These are phyloP conservation scores for Rhinogobio ventralis DNA, from an alignment of 2,797 vertebrate genomes.

Conservation along the genomic window DNA sequence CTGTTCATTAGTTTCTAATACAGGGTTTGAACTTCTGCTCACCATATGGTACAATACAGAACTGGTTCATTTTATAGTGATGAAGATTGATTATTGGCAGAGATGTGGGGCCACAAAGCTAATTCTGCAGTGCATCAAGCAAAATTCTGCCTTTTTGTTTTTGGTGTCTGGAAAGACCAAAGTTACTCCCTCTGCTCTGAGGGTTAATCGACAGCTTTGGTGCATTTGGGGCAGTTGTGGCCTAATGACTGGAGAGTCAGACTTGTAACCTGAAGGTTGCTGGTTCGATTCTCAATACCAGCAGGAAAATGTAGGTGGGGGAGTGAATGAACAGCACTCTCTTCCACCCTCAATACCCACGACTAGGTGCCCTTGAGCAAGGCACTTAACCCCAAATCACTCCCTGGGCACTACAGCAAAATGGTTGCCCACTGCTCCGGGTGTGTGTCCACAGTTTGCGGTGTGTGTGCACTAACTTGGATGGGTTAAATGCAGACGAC, in stretches of 20 bases:
- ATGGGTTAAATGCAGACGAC: background rate
- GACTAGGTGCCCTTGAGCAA: too few species aligned
- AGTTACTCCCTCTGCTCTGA: background rate
- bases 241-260: too few species aligned
- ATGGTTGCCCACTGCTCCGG: background rate
- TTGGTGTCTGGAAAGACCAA: background rate
- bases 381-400: too few species aligned
- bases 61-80: conserved; percentile 28
- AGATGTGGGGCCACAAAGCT: background rate
- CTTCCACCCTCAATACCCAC: too few species aligned
- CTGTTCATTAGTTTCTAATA: conserved; percentile 55
- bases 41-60: conserved; percentile 33
- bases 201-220: background rate
- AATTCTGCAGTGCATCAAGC: background rate
- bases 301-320: too few species aligned
- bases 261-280: too few species aligned
- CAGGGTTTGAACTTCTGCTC: conserved; percentile 57
- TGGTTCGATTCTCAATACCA: too few species aligned
- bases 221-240: too few species aligned
- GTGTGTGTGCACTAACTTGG: background rate
- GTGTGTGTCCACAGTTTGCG: background rate
- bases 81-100: conserved; percentile 35
- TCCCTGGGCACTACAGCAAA: background rate
- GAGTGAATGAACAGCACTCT: background rate
- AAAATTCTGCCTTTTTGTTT: background rate